phyloP scores from a whole-genome alignment of 53 echinoderm and acorn worm genomes.

The Astropecten irregularis region DNA sequence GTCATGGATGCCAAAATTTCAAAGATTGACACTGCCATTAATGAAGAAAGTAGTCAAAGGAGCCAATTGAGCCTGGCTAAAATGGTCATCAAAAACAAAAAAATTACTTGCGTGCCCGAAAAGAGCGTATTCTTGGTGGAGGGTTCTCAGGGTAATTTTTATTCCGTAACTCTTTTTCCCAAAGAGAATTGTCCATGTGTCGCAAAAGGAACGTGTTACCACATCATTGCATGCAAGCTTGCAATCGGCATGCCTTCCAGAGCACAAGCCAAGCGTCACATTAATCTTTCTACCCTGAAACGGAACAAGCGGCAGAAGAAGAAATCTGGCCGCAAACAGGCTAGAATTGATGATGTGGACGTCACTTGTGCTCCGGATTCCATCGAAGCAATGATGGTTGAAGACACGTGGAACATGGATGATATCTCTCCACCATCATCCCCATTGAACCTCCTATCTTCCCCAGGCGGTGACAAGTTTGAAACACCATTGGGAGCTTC shows the following conservation, averaged over 20 bases:
- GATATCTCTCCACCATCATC: slow-evolving; percentile 15
- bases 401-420: slow-evolving; percentile 13
- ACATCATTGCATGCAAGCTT: neutral
- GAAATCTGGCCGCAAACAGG: neutral
- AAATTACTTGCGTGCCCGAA: neutral
- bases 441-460: neutral
- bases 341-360: neutral
- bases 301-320: neutral
- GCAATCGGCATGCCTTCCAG: neutral
- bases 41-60: neutral
- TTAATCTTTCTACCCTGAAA: neutral
- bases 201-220: neutral
- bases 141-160: neutral
- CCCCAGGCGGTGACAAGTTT: neutral
- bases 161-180: neutral
- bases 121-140: slow-evolving; percentile 15
- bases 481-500: neutral
- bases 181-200: neutral
- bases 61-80: slow-evolving; percentile 1
- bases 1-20: slow-evolving; percentile 1
- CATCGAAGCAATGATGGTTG: neutral
- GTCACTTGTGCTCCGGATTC: neutral
- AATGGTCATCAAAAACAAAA: neutral
- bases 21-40: neutral
- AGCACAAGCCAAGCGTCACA: neutral